phyloP scores from a whole-genome alignment of 2,113 vertebrate genomes.

The Corapipo altera region DNA sequence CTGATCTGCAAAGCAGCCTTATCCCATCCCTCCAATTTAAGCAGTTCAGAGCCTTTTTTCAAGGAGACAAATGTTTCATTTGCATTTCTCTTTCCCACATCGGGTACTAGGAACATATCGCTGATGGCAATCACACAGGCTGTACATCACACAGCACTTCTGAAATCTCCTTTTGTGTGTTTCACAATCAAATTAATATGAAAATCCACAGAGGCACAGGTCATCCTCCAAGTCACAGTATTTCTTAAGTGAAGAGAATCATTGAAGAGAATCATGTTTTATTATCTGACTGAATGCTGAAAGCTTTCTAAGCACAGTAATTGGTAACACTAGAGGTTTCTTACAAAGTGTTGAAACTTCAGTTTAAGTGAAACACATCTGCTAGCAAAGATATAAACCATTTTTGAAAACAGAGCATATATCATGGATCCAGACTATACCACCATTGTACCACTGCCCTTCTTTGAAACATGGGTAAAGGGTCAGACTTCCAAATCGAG shows the following conservation, averaged over 20 bases:
- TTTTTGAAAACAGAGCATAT: background rate
- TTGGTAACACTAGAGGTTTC: background rate
- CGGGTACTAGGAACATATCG: background rate
- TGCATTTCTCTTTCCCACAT: background rate
- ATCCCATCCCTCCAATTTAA: background rate
- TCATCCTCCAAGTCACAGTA: background rate
- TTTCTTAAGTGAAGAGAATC: background rate
- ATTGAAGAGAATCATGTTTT: background rate
- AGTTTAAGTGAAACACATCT: background rate
- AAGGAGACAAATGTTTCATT: background rate
- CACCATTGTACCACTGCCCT: background rate
- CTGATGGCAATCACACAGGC: background rate
- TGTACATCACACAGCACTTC: background rate
- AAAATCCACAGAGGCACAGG: background rate
- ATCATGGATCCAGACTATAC: background rate
- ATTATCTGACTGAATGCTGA: background rate
- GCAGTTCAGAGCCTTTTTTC: background rate
- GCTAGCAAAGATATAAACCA: background rate
- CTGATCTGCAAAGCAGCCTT: background rate
- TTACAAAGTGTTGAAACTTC: background rate
- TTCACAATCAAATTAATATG: background rate
- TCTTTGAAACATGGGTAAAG: background rate
- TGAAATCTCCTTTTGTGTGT: background rate
- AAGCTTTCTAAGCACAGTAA: background rate
- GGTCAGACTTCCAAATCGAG: background rate